Percentiles rank a stretch among this genome's conserved stretches.
phyloP scores from a whole-genome alignment of 2,797 vertebrate genomes.

The Podargus strigoides region DNA sequence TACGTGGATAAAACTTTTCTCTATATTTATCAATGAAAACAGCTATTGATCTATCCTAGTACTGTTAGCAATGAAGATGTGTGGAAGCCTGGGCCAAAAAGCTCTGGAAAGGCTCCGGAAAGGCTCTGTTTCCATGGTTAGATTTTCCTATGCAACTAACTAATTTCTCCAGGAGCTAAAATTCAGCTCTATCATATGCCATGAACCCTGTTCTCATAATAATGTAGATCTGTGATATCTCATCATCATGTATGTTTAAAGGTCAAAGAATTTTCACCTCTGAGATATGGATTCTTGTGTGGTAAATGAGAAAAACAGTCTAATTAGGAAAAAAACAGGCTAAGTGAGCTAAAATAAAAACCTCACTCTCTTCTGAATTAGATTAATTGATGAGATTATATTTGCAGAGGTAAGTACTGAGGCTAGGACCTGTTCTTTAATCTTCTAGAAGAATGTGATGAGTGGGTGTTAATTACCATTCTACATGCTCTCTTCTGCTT shows the following conservation, averaged over 20 bases:
- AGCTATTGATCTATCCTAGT: background rate
- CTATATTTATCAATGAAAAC: background rate
- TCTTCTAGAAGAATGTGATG: constrained; percentile 18
- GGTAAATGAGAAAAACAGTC: constrained; percentile 17
- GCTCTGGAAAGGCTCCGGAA: background rate
- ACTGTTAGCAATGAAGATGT: background rate
- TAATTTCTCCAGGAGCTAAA: background rate
- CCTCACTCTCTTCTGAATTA: background rate
- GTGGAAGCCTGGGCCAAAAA: background rate
- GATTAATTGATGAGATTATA: constrained; percentile 45
- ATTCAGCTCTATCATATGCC: background rate
- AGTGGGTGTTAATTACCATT: constrained; percentile 54
- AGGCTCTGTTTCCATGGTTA: background rate
- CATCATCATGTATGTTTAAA: no score
- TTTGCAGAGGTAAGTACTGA: constrained; percentile 26
- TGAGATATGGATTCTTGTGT: background rate
- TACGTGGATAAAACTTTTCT: background rate
- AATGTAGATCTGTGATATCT: background rate
- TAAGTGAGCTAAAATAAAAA: constrained; percentile 4
- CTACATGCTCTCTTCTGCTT: constrained; percentile 7
- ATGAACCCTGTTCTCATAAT: background rate
- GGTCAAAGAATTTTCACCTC: constrained; percentile 17
- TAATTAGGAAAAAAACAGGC: background rate
- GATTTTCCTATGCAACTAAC: background rate
- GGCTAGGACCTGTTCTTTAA: constrained; percentile 36